phyloP scores from a whole-genome alignment of 2,797 vertebrate species.

The Dryobates pubescens region DNA sequence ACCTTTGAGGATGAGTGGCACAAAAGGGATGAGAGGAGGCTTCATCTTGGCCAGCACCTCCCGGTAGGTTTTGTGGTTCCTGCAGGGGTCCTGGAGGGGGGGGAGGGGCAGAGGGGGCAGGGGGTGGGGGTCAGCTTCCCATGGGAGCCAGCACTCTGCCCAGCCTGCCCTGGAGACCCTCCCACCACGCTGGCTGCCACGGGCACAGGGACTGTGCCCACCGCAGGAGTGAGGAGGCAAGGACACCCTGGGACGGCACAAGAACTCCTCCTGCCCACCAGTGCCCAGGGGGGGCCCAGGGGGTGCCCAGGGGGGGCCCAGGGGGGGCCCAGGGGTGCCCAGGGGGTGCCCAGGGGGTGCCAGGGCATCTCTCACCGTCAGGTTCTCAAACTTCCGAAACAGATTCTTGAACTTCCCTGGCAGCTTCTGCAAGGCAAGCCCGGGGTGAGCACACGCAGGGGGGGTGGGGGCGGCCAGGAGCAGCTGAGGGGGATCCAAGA shows the following conservation, averaged over 20 bases:
- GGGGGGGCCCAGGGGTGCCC: fast-evolving
- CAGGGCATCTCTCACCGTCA: constrained; percentile 81
- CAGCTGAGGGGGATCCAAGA: not conserved
- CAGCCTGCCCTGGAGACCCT: not conserved
- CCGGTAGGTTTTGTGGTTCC: constrained; percentile 96
- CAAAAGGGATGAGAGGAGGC: constrained; percentile 93
- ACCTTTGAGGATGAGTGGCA: constrained; percentile 96
- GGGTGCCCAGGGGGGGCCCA: not conserved
- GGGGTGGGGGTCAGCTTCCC: not conserved
- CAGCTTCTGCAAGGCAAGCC: constrained; percentile 83
- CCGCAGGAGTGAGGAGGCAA: too few species aligned
- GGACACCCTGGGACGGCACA: fast-evolving
- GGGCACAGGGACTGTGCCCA: too few species aligned
- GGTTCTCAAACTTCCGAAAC: constrained; percentile 93
- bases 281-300: not conserved
- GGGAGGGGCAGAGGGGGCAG: not conserved
- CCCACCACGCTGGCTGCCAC: fast-evolving
- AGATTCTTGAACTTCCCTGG: constrained; percentile 96
- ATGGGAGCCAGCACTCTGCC: not conserved
- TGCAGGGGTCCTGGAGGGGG: constrained; percentile 87
- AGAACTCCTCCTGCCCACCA: not conserved
- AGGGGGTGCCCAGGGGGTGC: fast-evolving
- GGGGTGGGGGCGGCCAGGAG: not conserved
- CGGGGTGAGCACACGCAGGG: not conserved
- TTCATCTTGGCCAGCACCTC: constrained; percentile 92